Base-by-base conservation (phyloP, 2,888 invertebrate genomes). In the Orchesella flavescens region DNA sequence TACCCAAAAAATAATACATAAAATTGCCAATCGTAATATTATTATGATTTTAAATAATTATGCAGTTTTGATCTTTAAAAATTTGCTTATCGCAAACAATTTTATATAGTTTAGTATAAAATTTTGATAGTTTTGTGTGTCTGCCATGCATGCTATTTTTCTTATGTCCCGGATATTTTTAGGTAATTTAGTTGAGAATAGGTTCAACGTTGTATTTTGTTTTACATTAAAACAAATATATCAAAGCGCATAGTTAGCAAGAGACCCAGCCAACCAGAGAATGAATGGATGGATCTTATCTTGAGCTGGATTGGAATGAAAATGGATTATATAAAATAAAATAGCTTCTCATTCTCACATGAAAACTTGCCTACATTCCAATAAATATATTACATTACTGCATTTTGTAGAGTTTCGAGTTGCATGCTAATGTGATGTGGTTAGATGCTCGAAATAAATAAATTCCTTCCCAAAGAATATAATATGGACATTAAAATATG, bases 241-340 rank as follows among this genome's bases (percentile, higher is more conserved):
- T 4, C 3, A 34, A 34, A 2, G 7, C 3, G 34, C 34, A n/a
- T n/a, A n/a, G n/a, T n/a, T n/a, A n/a, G 23, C 63, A 53, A 15
- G n/a, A n/a, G 12, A 17, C n/a, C 17, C 63, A 65, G 49, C 74
- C 17, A 65, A 65, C 17, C 63, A 74, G 24, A 24, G 72, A 57
- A 71, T 55, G 71, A 71, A 55, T 71, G 46, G 65, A 74, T 65
- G 74, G 53, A 53, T 63, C 61, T 63, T 63, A 74, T 74, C 74
- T 61, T 61, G 34, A 34, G 34, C 34, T 34, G 34, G 34, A 34
- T 34, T 34, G 34, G 34, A 34, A 34, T 7, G 34, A 7, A n/a
- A 34, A 34, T 23, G 73, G 55, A 73, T 43, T 73, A 53, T 59
- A 63, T 74, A 49, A n/a, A n/a, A n/a, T n/a, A n/a, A n/a, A 44